Conservation (phyloP, 2,797 vertebrate species). For the Oreonectes daqikongensis region DNA sequence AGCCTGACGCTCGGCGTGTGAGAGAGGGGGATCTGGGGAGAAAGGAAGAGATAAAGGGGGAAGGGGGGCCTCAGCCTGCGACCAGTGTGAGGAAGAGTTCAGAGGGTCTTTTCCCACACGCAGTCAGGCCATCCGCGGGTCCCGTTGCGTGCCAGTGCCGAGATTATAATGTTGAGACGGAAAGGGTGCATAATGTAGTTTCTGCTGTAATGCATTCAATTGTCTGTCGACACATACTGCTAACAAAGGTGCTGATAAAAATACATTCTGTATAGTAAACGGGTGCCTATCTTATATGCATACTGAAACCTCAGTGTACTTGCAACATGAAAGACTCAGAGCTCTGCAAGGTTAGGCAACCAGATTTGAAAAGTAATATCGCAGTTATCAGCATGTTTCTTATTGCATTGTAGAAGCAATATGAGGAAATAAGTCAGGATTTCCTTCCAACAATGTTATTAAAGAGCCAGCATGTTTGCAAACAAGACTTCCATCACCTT, state of each 20-base stretch:
- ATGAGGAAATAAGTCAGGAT: background rate
- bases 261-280: background rate
- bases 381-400: conserved; percentile 5
- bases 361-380: background rate
- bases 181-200: background rate
- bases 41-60: conserved; percentile 68
- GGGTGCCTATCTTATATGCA: background rate
- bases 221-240: background rate
- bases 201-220: conserved; percentile 4
- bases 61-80: conserved; percentile 71
- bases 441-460: background rate
- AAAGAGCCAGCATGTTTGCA: background rate
- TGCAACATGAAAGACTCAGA: background rate
- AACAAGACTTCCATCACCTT: background rate
- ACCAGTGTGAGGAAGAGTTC: conserved; percentile 74
- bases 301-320: background rate
- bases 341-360: background rate
- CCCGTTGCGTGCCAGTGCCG: conserved; percentile 21
- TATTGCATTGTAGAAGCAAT: background rate
- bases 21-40: conserved; percentile 78
- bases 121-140: conserved; percentile 45
- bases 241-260: conserved; percentile 23
- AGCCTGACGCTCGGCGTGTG: conserved; percentile 80
- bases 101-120: conserved; percentile 78
- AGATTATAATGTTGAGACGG: conserved; percentile 8